Percentiles rank a stretch among this genome's conserved stretches.
phyloP scores from a whole-genome alignment of 1,140 invertebrate genomes.

The Stegodyphus mimosarum region DNA sequence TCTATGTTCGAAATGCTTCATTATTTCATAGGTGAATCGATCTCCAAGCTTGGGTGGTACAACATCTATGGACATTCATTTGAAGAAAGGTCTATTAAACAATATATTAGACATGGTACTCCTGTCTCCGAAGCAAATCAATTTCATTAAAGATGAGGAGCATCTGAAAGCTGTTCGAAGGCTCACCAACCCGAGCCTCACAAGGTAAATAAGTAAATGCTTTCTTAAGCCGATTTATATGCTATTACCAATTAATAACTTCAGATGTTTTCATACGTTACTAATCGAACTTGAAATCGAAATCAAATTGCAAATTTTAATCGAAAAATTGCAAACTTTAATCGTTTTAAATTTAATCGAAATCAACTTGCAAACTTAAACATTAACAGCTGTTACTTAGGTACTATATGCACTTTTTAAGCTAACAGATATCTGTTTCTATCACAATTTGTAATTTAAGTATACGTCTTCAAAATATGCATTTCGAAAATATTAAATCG shows the following conservation, averaged over 20 bases:
- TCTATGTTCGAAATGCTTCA: not conserved
- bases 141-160: conserved; percentile 8
- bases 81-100: conserved; percentile 9
- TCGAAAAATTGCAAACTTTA: too few relatives aligned
- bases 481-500: too few relatives aligned
- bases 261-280: not conserved
- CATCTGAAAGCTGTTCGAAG: conserved; percentile 10
- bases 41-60: conserved; percentile 22
- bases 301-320: too few relatives aligned
- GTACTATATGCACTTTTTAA: too few relatives aligned
- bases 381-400: not conserved
- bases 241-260: not conserved
- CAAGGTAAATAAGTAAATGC: not conserved
- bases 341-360: too few relatives aligned
- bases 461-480: too few relatives aligned
- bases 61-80: not conserved
- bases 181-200: conserved; percentile 12
- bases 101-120: conserved; percentile 34
- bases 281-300: not conserved
- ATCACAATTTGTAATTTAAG: too few relatives aligned
- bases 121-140: conserved; percentile 20
- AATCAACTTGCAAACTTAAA: not conserved
- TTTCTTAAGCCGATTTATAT: not conserved
- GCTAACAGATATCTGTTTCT: too few relatives aligned
- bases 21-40: conserved; percentile 16